Conservation (phyloP, 2,797 vertebrate species). For the Hydrolagus colliei region DNA sequence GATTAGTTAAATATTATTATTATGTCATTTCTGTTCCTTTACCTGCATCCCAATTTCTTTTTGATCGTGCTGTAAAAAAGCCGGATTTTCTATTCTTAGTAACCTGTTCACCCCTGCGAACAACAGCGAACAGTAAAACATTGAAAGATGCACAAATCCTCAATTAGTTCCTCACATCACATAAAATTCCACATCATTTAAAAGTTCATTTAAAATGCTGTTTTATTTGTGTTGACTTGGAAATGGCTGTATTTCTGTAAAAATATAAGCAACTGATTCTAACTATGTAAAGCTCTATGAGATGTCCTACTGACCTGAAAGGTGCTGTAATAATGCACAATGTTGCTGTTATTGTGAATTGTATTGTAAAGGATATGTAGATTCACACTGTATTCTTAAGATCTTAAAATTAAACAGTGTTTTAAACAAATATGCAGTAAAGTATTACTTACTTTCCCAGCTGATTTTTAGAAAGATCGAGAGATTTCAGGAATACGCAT, state of each 20-base stretch:
- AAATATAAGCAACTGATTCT: background rate
- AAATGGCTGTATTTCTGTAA: background rate
- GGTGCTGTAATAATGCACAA: too few species aligned
- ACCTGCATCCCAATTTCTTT: slow-evolving; percentile 77
- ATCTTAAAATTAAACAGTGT: background rate
- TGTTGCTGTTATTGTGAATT: too few species aligned
- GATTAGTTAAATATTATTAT: too few species aligned
- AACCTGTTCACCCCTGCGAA: slow-evolving; percentile 64
- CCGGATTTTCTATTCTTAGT: slow-evolving; percentile 69
- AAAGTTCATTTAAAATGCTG: background rate
- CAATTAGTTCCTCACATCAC: background rate
- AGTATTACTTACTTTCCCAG: slow-evolving; percentile 77
- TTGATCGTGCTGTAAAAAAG: slow-evolving; percentile 77
- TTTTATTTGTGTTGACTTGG: too few species aligned
- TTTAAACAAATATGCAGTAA: slow-evolving; percentile 30
- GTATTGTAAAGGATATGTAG: too few species aligned
- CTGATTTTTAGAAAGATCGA: slow-evolving; percentile 88
- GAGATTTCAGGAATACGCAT: slow-evolving; percentile 72
- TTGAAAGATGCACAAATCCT: background rate
- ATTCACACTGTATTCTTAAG: too few species aligned
- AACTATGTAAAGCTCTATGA: too few species aligned
- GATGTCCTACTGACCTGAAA: too few species aligned
- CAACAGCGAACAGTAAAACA: background rate
- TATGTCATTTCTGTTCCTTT: slow-evolving; percentile 34
- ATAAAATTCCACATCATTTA: background rate